Conservation (phyloP, 2,113 vertebrate genomes). For the Rhagologus leucostigma region DNA sequence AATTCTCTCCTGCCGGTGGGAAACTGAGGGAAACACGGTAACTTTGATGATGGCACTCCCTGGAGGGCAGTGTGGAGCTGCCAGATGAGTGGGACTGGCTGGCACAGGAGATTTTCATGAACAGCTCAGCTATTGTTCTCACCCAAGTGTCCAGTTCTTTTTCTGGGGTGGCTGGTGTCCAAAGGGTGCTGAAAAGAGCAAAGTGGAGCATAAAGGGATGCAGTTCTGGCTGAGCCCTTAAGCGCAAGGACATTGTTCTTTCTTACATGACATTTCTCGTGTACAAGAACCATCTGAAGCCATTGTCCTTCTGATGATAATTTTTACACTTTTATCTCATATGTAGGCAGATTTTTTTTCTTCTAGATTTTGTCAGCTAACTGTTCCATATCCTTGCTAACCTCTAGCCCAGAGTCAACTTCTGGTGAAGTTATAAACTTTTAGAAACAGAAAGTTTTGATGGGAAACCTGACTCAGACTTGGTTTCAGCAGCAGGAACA, state of each 20-base stretch:
- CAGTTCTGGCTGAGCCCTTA: background rate
- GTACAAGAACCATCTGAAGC: background rate
- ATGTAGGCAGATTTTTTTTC: background rate
- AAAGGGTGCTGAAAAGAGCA: background rate
- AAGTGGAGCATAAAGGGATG: background rate
- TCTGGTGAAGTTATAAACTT: background rate
- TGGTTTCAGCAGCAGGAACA: background rate
- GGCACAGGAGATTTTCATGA: background rate
- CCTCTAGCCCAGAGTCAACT: background rate
- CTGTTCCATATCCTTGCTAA: background rate
- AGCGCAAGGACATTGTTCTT: background rate
- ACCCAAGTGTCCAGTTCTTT: constrained; percentile 1
- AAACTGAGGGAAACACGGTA: background rate
- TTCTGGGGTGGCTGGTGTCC: background rate
- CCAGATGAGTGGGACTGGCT: background rate
- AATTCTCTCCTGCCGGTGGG: background rate
- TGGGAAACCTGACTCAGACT: constrained; percentile 44
- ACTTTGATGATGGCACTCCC: background rate
- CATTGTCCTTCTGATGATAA: background rate
- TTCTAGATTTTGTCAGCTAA: background rate
- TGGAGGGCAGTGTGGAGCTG: constrained; percentile 57
- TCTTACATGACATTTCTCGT: background rate
- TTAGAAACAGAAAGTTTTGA: background rate
- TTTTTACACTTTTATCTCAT: background rate
- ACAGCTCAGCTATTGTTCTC: constrained; percentile 18